Base-by-base conservation (phyloP, 1,140 invertebrate genomes). In the Cydia splendana region DNA sequence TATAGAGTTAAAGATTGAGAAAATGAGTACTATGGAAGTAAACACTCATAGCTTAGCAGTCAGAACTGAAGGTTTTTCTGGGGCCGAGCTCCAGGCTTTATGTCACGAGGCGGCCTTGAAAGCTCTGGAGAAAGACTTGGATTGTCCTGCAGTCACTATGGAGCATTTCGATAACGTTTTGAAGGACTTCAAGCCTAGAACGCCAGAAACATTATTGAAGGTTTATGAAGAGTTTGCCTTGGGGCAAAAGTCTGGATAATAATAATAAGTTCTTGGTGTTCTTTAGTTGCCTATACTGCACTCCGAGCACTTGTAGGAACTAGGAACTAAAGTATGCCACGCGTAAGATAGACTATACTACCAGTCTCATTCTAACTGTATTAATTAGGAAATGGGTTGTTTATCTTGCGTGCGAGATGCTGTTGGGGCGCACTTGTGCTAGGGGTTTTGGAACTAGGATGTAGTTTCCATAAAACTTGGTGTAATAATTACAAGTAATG, bases 31-130 rank as follows among this genome's bases (percentile, higher is more conserved):
- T 15, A 88, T 94, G 13, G 93, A 95, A 88, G 94, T 97, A 0
- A 91, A 95, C 83, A 84, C 96, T 0, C 87, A 94, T 28, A 80
- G 88, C 18, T 85, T 98, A 57, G 96, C 96, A 1, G 80, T 85
- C 0, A 86, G 78, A 67, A 97, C 96, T 1, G 92, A 95, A 42
- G 90, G 93, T 20, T 97, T 95, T 88, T 97, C 97, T 4, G 97
- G 97, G 24, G 97, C 97, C 18, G 97, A 98, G 88, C 85, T 97
- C 57, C 94, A 95, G 76, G 95, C 95, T 83, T 84, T 97, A 0
- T 96, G 96, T 83, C 95, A 95, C 78, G 96, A 97, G 89, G 96
- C 97, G 18, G 96, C 95, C 18, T 87, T 97, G 38, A 85, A 92
- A 78, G 96, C 96, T 10, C 86, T 97, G 69, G 94, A 95, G 75